A percentile compares a stretch with the other conserved stretches of the same genome.
These are phyloP conservation scores for Cassiopea andromeda DNA, from an alignment of 30 jellyfish, hydroid and myxozoan genomes.

Conservation along the genomic window DNA sequence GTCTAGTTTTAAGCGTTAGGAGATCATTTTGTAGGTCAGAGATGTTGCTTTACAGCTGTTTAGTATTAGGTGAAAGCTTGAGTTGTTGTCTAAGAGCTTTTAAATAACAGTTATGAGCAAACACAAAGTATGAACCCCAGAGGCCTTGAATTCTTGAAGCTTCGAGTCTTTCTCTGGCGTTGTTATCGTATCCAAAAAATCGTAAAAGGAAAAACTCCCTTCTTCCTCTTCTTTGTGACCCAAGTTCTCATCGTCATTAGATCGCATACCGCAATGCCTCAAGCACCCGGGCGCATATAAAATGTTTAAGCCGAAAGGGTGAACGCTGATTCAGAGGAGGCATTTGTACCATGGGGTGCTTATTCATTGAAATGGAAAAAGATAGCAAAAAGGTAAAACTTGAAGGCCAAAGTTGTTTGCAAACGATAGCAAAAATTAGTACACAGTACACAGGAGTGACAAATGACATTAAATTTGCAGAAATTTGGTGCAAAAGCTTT, in stretches of 20 bases:
- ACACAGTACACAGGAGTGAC: too few relatives aligned
- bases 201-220: not conserved
- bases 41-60: constrained; percentile 1
- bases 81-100: not conserved
- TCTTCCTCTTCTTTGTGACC: not conserved
- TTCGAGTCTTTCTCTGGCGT: constrained; percentile 9
- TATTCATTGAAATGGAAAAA: too few relatives aligned
- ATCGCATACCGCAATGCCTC: too few relatives aligned
- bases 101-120: not conserved
- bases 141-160: not conserved
- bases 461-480: too few relatives aligned
- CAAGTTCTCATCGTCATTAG: not conserved
- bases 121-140: constrained; percentile 8
- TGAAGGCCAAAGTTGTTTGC: too few relatives aligned
- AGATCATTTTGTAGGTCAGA: not conserved
- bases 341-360: too few relatives aligned
- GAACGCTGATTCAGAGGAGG: too few relatives aligned
- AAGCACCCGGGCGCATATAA: too few relatives aligned
- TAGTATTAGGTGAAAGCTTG: constrained; percentile 4
- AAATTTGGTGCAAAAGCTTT: too few relatives aligned
- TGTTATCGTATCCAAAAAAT: not conserved
- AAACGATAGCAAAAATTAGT: too few relatives aligned
- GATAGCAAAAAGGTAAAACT: too few relatives aligned
- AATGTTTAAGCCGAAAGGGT: too few relatives aligned
- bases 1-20: not conserved